These are phyloP conservation scores for Bruchidius siliquastri DNA, from an alignment of 2,888 invertebrate genomes.

Conservation along the genomic window DNA sequence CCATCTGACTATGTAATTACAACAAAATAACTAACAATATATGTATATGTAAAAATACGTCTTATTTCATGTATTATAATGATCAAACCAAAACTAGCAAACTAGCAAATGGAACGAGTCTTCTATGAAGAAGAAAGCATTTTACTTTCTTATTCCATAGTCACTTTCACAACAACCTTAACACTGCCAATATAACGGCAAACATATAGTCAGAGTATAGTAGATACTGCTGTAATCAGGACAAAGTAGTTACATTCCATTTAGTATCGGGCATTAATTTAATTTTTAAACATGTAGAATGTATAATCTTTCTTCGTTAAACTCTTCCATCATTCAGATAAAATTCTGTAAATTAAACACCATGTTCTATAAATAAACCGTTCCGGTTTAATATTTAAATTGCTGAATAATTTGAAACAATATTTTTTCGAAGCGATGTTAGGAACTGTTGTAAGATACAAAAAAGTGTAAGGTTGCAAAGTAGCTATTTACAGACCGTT, in stretches of 20 bases:
- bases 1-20: neutral
- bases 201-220: constrained; percentile 14
- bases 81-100: constrained; percentile 11
- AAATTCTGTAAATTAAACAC: no score
- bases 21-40: neutral
- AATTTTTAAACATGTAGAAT: no score
- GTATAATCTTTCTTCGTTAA: no score
- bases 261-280: no score
- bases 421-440: no score
- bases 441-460: no score
- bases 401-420: no score
- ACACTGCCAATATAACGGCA: constrained; percentile 9
- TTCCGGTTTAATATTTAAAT: no score
- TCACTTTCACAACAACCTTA: constrained; percentile 32
- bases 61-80: constrained; percentile 1
- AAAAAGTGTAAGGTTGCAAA: no score
- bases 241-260: constrained; percentile 1
- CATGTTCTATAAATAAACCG: no score
- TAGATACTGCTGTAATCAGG: neutral
- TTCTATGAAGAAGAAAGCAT: constrained; percentile 29
- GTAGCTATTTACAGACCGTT: no score
- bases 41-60: constrained; percentile 1
- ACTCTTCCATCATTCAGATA: no score
- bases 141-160: constrained; percentile 35
- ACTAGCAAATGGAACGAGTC: neutral